Conservation (phyloP, 2,113 vertebrate genomes). For the Calidris pugnax region DNA sequence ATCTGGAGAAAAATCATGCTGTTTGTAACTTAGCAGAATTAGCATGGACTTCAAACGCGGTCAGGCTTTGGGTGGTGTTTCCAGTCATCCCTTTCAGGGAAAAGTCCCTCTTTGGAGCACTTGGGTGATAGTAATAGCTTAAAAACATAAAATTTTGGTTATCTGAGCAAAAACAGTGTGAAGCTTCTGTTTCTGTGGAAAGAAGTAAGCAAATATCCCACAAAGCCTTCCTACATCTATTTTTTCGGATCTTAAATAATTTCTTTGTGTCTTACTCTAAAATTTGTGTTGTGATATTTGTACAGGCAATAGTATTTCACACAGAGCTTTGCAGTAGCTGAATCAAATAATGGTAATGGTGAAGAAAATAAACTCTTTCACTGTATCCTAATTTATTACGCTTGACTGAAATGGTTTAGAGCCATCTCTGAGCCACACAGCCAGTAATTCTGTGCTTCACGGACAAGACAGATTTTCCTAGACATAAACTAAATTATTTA, state of each 20-base stretch:
- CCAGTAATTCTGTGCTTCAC: constrained; percentile 4
- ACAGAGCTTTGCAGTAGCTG: not conserved
- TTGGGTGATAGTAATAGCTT: not conserved
- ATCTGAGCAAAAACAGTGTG: not conserved
- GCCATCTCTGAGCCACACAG: not conserved
- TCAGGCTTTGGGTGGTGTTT: not conserved
- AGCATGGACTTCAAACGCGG: not conserved
- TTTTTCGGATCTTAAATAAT: not conserved
- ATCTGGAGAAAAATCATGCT: not conserved
- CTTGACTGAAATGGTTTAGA: constrained; percentile 37
- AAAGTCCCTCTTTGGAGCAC: not conserved
- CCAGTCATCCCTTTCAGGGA: not conserved
- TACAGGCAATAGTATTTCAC: constrained; percentile 4
- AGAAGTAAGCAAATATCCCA: not conserved
- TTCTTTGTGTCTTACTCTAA: not conserved
- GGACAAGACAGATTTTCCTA: constrained; percentile 12
- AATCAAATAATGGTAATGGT: not conserved
- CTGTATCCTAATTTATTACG: constrained; percentile 3
- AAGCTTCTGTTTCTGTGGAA: not conserved
- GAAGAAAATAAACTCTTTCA: constrained; percentile 31
- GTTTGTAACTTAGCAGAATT: constrained; percentile 25
- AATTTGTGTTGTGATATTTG: not conserved
- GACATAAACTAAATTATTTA: constrained; percentile 19
- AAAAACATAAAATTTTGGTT: not conserved
- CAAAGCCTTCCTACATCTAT: not conserved